phyloP scores from a whole-genome alignment of 2,797 vertebrate genomes.

The Aulostomus chinensis region DNA sequence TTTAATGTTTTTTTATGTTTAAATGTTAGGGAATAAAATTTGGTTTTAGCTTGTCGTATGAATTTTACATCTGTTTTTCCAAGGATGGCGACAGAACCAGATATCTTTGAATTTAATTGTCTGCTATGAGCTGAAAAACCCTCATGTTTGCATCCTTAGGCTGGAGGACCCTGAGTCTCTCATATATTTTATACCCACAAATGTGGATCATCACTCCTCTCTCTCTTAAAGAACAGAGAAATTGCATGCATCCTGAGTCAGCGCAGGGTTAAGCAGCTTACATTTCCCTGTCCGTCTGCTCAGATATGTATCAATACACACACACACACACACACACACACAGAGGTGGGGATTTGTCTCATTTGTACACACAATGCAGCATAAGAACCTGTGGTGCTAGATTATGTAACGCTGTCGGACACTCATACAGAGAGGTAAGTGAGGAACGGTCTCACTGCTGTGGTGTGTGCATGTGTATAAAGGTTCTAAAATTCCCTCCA shows the following conservation, averaged over 20 bases:
- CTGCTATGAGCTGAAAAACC: background rate
- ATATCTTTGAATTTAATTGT: no score
- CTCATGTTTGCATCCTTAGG: conserved; percentile 1
- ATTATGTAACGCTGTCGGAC: conserved; percentile 47
- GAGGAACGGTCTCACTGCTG: no score
- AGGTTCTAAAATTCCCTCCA: background rate
- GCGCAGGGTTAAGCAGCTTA: conserved; percentile 74
- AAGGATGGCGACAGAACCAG: no score
- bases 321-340: conserved; percentile 17
- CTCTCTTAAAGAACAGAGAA: conserved; percentile 27
- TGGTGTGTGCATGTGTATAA: no score
- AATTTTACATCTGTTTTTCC: no score
- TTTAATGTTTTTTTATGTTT: conserved; percentile 6
- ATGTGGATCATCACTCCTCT: conserved; percentile 28
- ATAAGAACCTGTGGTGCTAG: conserved; percentile 41
- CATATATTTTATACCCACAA: conserved; percentile 20
- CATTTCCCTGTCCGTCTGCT: conserved; percentile 46
- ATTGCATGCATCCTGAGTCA: conserved; percentile 61
- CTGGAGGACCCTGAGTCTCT: conserved; percentile 17
- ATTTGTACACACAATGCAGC: conserved; percentile 53
- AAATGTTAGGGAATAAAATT: conserved; percentile 11
- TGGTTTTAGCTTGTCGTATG: no score
- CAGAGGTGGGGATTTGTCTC: conserved; percentile 36
- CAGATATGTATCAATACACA: conserved; percentile 59
- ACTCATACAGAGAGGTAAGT: no score